These are phyloP conservation scores for Euplagia quadripunctaria DNA, from an alignment of 2,888 invertebrate species.

Conservation along the genomic window DNA sequence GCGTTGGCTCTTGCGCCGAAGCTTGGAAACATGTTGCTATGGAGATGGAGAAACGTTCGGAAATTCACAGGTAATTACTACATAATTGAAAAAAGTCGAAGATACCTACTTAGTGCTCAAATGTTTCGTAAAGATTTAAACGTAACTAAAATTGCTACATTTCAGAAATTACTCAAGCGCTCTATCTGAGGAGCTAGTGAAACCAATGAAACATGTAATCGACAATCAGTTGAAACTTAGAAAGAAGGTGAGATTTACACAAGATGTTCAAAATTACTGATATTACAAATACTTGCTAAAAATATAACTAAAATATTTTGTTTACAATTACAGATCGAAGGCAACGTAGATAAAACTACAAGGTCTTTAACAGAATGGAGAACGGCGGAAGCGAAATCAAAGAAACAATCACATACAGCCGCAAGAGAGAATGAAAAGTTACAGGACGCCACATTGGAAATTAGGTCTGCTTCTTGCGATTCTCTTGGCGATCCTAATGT, in stretches of 20 bases:
- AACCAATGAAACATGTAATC: constrained; percentile 92
- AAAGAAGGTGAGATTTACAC: constrained; percentile 86
- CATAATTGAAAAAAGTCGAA: constrained; percentile 9
- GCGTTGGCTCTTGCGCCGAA: constrained; percentile 93
- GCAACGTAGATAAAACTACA: constrained; percentile 94
- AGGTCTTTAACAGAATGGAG: constrained; percentile 95
- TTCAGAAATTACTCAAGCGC: constrained; percentile 92
- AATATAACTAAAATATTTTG: not conserved
- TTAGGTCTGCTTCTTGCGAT: constrained; percentile 74
- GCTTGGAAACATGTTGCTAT: constrained; percentile 96
- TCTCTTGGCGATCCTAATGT: constrained; percentile 56
- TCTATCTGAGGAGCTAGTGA: constrained; percentile 95
- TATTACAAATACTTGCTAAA: not conserved
- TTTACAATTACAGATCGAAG: constrained; percentile 87
- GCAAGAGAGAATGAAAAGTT: constrained; percentile 97
- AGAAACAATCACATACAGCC: constrained; percentile 95
- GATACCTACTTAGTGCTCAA: constrained; percentile 7
- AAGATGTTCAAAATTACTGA: constrained; percentile 20
- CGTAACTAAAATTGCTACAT: constrained; percentile 47
- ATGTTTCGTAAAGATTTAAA: constrained; percentile 33
- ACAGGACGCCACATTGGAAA: constrained; percentile 90
- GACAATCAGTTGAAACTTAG: constrained; percentile 91
- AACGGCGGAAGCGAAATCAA: constrained; percentile 94
- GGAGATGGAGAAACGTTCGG: constrained; percentile 97
- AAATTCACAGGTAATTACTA: constrained; percentile 91